These are phyloP conservation scores for Cuniculus paca DNA, from an alignment of 2,797 vertebrate species.

Conservation along the genomic window DNA sequence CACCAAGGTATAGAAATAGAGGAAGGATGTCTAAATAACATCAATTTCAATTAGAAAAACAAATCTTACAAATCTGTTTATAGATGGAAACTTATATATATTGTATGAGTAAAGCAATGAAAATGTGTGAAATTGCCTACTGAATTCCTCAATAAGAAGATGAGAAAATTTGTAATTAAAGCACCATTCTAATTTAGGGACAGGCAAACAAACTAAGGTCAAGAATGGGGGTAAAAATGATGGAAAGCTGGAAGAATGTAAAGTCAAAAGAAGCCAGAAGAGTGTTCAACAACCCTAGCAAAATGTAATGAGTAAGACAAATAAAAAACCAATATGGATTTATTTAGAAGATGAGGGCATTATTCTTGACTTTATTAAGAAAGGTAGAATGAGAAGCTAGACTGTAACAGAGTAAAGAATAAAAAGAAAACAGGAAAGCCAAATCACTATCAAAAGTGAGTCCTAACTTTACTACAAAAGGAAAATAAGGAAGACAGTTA, in stretches of 20 bases:
- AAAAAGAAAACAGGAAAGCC: not conserved
- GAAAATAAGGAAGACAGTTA: not conserved
- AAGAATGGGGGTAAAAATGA: not conserved
- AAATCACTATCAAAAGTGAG: not conserved
- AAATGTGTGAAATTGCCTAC: not conserved
- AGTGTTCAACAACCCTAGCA: not conserved
- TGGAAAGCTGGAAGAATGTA: not conserved
- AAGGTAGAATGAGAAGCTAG: not conserved
- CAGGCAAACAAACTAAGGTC: not conserved
- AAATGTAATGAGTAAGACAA: not conserved
- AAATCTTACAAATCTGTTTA: not conserved
- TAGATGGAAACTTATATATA: not conserved
- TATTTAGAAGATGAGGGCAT: conserved; percentile 13
- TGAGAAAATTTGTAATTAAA: not conserved
- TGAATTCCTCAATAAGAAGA: not conserved
- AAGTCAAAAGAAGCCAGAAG: not conserved
- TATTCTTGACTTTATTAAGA: conserved; percentile 7
- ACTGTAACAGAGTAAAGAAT: not conserved
- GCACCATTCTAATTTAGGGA: not conserved
- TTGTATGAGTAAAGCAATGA: not conserved
- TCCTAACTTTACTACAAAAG: not conserved
- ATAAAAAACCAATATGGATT: not conserved
- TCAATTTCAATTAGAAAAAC: conserved; percentile 32
- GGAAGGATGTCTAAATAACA: not conserved
- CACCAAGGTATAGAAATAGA: not conserved